Evolutionary conservation across 2,888 invertebrate genomes (phyloP).

Genomic region (Drosophila melanocephala): DNA sequence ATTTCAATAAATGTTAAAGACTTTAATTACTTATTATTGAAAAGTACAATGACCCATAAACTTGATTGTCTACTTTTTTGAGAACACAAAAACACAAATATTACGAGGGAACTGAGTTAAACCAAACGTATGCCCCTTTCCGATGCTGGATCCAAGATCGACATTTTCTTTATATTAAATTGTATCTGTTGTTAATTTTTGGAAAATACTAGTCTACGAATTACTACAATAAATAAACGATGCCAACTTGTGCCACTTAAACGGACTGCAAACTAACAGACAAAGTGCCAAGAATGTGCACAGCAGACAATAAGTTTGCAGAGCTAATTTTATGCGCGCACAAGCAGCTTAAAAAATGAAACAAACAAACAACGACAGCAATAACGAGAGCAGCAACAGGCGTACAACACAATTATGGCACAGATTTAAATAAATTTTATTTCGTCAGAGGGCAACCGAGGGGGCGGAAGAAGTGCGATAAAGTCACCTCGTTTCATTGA

Average conservation of each 20-base stretch:
- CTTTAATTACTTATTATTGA: background rate
- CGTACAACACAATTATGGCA: conserved; percentile 72
- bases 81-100: background rate
- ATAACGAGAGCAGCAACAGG: conserved; percentile 54
- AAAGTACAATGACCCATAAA: background rate
- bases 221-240: conserved; percentile 34
- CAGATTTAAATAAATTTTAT: conserved; percentile 75
- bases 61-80: background rate
- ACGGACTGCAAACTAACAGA: conserved; percentile 17
- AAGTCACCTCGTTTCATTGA: conserved; percentile 50
- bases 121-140: background rate
- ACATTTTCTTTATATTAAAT: no score
- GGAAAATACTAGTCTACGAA: background rate
- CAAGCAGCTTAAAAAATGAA: conserved; percentile 20
- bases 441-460: conserved; percentile 29
- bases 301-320: conserved; percentile 59
- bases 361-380: conserved; percentile 16
- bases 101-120: background rate
- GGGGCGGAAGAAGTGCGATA: conserved; percentile 27
- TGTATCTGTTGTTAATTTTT: background rate
- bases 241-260: conserved; percentile 58
- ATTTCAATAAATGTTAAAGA: conserved; percentile 43
- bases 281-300: conserved; percentile 53
- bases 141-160: background rate
- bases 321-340: conserved; percentile 69